These are phyloP conservation scores for Conus betulinus DNA, from an alignment of 1,140 invertebrate species.

Conservation along the genomic window DNA sequence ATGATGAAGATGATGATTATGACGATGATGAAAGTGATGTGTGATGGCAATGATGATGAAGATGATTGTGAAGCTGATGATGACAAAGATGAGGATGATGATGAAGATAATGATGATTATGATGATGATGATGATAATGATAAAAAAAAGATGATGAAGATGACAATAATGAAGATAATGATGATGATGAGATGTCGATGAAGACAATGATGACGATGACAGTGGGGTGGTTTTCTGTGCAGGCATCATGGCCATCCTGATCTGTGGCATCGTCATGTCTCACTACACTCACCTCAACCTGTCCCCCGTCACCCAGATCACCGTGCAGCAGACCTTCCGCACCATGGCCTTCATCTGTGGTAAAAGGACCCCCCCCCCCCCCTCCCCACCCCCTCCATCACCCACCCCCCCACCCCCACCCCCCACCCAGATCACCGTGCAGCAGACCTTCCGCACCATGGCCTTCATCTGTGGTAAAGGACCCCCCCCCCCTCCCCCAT, in stretches of 20 bases:
- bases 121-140: too few species aligned
- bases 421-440: constrained; percentile 98
- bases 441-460: constrained; percentile 98
- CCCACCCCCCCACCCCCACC: constrained; percentile 81
- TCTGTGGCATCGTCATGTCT: constrained; percentile 99
- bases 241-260: constrained; percentile 99
- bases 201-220: too few species aligned
- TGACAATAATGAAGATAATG: too few species aligned
- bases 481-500: too few species aligned
- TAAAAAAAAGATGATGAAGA: too few species aligned
- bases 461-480: constrained; percentile 85
- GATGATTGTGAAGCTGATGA: too few species aligned
- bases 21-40: too few species aligned
- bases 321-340: constrained; percentile 99
- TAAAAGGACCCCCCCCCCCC: constrained; percentile 78
- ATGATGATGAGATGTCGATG: too few species aligned
- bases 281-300: constrained; percentile 99
- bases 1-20: background rate
- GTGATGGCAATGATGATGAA: too few species aligned
- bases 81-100: too few species aligned
- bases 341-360: constrained; percentile 92
- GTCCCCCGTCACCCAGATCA: constrained; percentile 98
- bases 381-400: too few species aligned
- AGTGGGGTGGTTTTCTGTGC: constrained; percentile 50
- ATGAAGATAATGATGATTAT: too few species aligned